Conservation (phyloP, 2,888 invertebrate species). For the Iphiclides podalirius region DNA sequence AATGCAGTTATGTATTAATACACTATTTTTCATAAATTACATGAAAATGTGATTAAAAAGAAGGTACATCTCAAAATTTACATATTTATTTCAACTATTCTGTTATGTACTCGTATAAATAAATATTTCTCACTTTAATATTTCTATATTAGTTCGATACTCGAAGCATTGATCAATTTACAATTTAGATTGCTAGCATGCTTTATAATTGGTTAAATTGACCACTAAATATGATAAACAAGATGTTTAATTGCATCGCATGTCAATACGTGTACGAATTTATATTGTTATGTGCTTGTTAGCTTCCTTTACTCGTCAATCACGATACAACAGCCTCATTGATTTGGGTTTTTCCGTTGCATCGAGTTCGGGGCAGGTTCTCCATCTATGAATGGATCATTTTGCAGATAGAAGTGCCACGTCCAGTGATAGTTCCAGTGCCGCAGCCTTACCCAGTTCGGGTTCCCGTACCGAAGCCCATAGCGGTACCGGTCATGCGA, state of each 20-base stretch:
- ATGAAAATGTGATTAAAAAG: conserved; percentile 11
- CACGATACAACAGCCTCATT: not conserved
- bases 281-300: not conserved
- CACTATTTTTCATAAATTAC: conserved; percentile 5
- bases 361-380: conserved; percentile 25
- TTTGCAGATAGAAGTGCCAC: conserved; percentile 85
- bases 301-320: conserved; percentile 12
- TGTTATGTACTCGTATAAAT: too few relatives aligned
- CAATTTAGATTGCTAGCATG: too few relatives aligned
- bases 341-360: conserved; percentile 6
- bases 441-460: conserved; percentile 88
- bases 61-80: too few relatives aligned
- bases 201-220: not conserved
- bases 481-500: conserved; percentile 83
- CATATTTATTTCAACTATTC: too few relatives aligned
- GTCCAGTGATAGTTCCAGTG: conserved; percentile 87
- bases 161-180: too few relatives aligned
- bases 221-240: not conserved
- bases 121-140: too few relatives aligned
- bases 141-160: too few relatives aligned
- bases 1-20: not conserved
- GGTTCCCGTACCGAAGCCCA: conserved; percentile 85
- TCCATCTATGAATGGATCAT: conserved; percentile 26
- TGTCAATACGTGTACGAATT: conserved; percentile 11
- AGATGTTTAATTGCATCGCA: conserved; percentile 9